phyloP scores from a whole-genome alignment of 2,113 vertebrate species.

The Chrysochloris asiatica region DNA sequence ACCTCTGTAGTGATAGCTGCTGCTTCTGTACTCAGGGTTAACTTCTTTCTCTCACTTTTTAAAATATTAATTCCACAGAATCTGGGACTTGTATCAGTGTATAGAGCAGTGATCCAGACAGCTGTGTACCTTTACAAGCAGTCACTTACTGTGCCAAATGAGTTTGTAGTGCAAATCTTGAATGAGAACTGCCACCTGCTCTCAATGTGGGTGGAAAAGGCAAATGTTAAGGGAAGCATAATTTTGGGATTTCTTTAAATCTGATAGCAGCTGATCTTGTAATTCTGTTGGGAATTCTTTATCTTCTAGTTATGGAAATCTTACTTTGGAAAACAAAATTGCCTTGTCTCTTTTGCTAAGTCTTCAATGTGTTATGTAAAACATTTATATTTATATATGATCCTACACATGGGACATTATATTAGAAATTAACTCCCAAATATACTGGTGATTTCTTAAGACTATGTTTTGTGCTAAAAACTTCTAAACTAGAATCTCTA shows the following conservation, averaged over 20 bases:
- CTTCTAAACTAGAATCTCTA: not conserved
- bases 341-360: not conserved
- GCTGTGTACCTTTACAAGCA: constrained; percentile 54
- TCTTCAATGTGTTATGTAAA: constrained; percentile 33
- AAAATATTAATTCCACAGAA: not conserved
- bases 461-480: constrained; percentile 29
- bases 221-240: constrained; percentile 49
- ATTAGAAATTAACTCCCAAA: constrained; percentile 16
- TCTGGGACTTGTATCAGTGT: constrained; percentile 7
- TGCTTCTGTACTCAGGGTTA: not conserved
- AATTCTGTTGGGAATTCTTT: constrained; percentile 60
- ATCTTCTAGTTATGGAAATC: not conserved
- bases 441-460: not conserved
- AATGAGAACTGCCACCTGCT: constrained; percentile 52
- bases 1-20: not conserved
- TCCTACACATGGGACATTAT: not conserved
- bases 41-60: not conserved
- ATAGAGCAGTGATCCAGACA: constrained; percentile 9
- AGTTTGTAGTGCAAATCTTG: constrained; percentile 55
- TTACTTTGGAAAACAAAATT: not conserved
- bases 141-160: constrained; percentile 40
- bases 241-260: constrained; percentile 49
- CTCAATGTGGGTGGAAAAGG: constrained; percentile 10
- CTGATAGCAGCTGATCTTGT: constrained; percentile 54
- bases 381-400: not conserved